phyloP scores from a whole-genome alignment of 2,888 invertebrate species.

The Melipona beecheii region DNA sequence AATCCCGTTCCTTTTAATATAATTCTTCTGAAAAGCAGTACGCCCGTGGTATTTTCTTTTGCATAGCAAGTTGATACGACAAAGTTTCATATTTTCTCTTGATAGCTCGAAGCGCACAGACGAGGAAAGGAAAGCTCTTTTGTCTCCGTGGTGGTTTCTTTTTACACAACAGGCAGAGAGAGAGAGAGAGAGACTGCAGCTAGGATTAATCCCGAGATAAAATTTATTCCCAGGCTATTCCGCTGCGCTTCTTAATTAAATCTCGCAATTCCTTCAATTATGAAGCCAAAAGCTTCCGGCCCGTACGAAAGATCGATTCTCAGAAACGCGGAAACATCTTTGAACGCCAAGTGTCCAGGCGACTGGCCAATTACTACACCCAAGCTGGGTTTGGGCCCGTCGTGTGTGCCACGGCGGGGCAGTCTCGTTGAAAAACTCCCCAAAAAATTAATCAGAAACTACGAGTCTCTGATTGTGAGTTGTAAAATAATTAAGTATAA shows the following conservation, averaged over 20 bases:
- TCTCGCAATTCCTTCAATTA: neutral
- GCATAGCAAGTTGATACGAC: neutral
- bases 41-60: neutral
- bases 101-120: neutral
- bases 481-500: no score
- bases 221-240: neutral
- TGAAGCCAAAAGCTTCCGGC: neutral
- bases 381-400: neutral
- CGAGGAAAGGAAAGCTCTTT: neutral
- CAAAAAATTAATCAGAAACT: no score
- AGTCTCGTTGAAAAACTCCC: no score
- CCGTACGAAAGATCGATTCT: neutral
- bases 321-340: neutral
- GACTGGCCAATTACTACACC: slow-evolving; percentile 23
- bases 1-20: neutral
- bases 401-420: no score
- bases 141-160: neutral
- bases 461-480: no score
- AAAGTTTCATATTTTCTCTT: slow-evolving; percentile 10
- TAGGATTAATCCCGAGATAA: slow-evolving; percentile 11
- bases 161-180: neutral
- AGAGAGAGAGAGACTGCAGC: neutral
- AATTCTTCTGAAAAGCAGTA: neutral
- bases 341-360: neutral
- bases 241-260: neutral